Conservation (phyloP, 2,797 vertebrate species). For the Chiloscyllium punctatum region DNA sequence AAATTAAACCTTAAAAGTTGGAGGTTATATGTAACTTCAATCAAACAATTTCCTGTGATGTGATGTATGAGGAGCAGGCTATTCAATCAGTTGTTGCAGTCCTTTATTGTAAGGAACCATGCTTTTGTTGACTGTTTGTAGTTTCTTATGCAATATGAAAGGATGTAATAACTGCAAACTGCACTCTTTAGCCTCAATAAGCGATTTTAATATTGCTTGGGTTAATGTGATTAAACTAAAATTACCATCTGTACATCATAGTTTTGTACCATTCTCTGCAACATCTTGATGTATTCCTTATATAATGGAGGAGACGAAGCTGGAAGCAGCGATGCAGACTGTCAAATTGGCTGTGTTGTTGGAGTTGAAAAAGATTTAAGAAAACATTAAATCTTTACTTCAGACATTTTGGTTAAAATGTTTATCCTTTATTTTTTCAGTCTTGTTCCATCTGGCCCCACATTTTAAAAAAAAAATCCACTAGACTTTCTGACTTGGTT, state of each 20-base stretch:
- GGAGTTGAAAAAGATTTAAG: not conserved
- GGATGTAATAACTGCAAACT: conserved; percentile 16
- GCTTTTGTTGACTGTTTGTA: not conserved
- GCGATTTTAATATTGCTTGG: not conserved
- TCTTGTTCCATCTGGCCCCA: not conserved
- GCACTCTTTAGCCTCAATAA: not conserved
- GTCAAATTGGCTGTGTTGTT: conserved; percentile 18
- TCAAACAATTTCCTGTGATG: not conserved
- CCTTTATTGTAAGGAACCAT: not conserved
- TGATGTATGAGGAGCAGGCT: not conserved
- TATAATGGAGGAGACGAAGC: not conserved
- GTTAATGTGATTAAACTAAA: conserved; percentile 26
- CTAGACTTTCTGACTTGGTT: not conserved
- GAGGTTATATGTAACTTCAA: not conserved
- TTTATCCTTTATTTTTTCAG: conserved; percentile 17
- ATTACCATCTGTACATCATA: not conserved
- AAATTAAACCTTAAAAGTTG: not conserved
- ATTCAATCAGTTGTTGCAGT: not conserved
- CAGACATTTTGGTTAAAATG: conserved; percentile 7
- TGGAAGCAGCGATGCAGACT: not conserved
- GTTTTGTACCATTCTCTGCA: not conserved
- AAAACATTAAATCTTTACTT: not conserved
- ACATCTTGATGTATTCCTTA: conserved; percentile 3
- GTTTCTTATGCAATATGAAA: conserved; percentile 12
- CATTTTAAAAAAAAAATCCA: not conserved